Base-by-base conservation (phyloP, 2,888 invertebrate genomes). In the Pocota personata region DNA sequence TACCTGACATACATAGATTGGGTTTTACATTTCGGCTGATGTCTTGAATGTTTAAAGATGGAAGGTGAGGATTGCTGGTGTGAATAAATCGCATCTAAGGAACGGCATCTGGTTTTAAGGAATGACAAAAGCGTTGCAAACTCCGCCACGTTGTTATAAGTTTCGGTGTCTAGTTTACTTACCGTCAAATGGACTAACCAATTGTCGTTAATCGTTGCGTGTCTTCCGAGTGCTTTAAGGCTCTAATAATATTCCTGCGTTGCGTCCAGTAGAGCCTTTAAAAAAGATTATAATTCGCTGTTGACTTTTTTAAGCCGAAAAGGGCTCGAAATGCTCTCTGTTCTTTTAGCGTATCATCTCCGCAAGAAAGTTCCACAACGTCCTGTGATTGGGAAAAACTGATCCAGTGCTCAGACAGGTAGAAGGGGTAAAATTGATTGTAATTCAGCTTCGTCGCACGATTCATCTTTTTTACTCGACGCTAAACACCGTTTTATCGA, bases 161-260 rank as follows among this genome's bases (percentile, higher is more conserved):
- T 72, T 27, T 77, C 77, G 40, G 21, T n/a, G 27, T 60, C 37
- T 10, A 60, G 14, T 14, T 60, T 40, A 4, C 8, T 43, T 4
- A 24, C 82, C 6, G 72, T 62, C 14, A 77, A 14, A 32, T 71
- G 76, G 7, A 82, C 30, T 6, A 82, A 40, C 82, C 76, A 69
- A 21, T 76, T 69, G 32, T n/a, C n/a, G n/a, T n/a, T n/a, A n/a
- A n/a, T n/a, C n/a, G n/a, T n/a, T n/a, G n/a, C n/a, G n/a, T n/a
- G 67, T 8, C 80, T 64, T 4, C 58, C 66, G 3, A 62, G 60
- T 10, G 76, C 48, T 30, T 46, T 75, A 8, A 82, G 64, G 8
- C 48, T 58, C n/a, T 73, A 48, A 14, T 32, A 55, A 4, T 80
- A 71, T 14, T 76, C 66, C 35, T 71, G 57, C 10, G 46, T 71